phyloP scores from a whole-genome alignment of 2,797 vertebrate genomes.

The Micrastur ruficollis region DNA sequence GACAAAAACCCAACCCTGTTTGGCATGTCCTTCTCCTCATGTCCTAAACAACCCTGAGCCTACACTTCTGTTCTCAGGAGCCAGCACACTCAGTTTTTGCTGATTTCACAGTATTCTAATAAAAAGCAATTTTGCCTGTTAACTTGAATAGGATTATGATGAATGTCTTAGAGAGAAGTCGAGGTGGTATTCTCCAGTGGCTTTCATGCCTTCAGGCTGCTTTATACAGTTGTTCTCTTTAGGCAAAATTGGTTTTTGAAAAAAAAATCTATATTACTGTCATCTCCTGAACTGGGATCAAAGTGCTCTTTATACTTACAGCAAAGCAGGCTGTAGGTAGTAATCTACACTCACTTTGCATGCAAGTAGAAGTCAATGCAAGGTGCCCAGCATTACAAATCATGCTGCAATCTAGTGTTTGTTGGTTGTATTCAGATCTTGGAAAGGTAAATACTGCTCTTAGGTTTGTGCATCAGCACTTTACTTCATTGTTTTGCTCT shows the following conservation, averaged over 20 bases:
- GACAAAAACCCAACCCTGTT: background rate
- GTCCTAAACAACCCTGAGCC: background rate
- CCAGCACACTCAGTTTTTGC: background rate
- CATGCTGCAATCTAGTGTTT: background rate
- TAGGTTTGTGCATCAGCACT: background rate
- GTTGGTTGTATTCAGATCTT: background rate
- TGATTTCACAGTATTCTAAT: background rate
- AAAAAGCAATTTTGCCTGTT: background rate
- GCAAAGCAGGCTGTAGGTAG: background rate
- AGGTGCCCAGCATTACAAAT: background rate
- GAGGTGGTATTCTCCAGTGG: rapidly evolving
- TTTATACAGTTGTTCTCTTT: background rate
- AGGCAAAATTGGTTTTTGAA: background rate
- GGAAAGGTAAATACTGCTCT: background rate
- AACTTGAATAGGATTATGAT: background rate
- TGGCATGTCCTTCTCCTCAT: background rate
- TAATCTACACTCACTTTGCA: background rate
- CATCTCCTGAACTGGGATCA: background rate
- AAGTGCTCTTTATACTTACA: constrained; percentile 35
- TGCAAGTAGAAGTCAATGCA: background rate
- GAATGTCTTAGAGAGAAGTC: background rate
- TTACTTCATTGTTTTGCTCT: background rate
- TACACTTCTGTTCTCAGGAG: background rate
- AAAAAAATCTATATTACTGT: constrained; percentile 12
- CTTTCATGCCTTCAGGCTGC: background rate